phyloP scores from a whole-genome alignment of 2,888 invertebrate species.

The Gastrophysa polygoni region DNA sequence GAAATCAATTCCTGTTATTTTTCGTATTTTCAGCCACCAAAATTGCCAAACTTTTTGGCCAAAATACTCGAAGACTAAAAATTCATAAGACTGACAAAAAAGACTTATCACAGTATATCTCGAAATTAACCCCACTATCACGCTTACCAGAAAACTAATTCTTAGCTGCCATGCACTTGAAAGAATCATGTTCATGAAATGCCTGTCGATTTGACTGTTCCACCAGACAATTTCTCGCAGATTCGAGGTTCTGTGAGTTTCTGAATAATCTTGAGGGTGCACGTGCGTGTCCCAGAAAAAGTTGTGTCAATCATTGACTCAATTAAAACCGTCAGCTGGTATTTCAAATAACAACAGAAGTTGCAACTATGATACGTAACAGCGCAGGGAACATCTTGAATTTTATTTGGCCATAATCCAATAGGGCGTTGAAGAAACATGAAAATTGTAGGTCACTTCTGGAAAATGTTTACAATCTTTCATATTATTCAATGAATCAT shows the following conservation, averaged over 20 bases:
- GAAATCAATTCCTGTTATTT: conserved; percentile 37
- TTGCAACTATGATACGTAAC: too few species aligned
- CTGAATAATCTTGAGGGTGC: not conserved
- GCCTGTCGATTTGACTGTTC: not conserved
- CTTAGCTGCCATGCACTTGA: conserved; percentile 30
- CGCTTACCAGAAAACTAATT: conserved; percentile 31
- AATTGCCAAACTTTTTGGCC: conserved; percentile 50
- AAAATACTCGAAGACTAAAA: conserved; percentile 49
- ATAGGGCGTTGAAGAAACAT: too few species aligned
- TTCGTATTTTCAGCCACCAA: conserved; percentile 50
- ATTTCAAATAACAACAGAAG: too few species aligned
- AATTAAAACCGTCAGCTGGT: too few species aligned
- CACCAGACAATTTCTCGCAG: not conserved
- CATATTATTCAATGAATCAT: too few species aligned
- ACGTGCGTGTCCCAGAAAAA: too few species aligned
- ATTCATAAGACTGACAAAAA: conserved; percentile 21
- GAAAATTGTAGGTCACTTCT: too few species aligned
- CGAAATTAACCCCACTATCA: conserved; percentile 18
- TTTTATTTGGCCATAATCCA: too few species aligned
- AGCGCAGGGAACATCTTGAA: too few species aligned
- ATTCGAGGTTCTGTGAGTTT: not conserved
- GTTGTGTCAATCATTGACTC: too few species aligned
- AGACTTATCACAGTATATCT: conserved; percentile 37
- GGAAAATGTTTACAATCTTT: too few species aligned
- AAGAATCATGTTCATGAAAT: conserved; percentile 19